Evolutionary conservation across 1,140 invertebrate genomes (phyloP).

Genomic region (Bathynomus jamesi): DNA sequence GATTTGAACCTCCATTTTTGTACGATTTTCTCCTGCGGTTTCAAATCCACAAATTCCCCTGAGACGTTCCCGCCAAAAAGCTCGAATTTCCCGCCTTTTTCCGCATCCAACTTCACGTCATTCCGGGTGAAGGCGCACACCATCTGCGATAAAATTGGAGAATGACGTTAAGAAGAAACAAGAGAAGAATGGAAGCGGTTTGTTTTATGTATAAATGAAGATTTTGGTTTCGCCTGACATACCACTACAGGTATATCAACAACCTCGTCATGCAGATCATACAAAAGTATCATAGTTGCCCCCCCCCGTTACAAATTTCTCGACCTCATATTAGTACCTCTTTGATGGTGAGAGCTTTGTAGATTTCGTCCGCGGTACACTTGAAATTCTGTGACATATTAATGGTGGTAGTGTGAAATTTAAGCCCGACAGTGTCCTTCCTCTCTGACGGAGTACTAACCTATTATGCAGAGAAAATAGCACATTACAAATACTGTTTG

Average conservation of each 20-base stretch:
- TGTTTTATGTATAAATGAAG: no score
- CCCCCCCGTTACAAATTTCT: no score
- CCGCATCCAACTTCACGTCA: conserved; percentile 64
- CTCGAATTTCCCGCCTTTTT: conserved; percentile 77
- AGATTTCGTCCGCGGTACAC: background rate
- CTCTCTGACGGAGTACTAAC: background rate
- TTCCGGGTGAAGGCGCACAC: conserved; percentile 48
- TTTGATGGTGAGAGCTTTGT: background rate
- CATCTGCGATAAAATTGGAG: conserved; percentile 40
- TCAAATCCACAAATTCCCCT: conserved; percentile 62
- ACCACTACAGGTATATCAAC: no score
- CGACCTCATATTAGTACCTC: background rate
- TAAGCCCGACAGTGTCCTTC: background rate
- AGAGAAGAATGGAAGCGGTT: no score
- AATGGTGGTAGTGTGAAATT: background rate
- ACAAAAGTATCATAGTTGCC: no score
- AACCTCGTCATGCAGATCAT: no score
- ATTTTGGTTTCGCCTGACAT: no score
- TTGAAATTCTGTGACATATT: background rate
- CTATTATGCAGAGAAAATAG: background rate
- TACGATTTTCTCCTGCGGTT: conserved; percentile 68
- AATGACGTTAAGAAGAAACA: no score
- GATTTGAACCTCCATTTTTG: conserved; percentile 88
- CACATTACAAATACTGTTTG: no score
- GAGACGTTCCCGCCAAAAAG: conserved; percentile 86